These are phyloP conservation scores for Mya arenaria DNA, from an alignment of 1,140 invertebrate species.

Conservation along the genomic window DNA sequence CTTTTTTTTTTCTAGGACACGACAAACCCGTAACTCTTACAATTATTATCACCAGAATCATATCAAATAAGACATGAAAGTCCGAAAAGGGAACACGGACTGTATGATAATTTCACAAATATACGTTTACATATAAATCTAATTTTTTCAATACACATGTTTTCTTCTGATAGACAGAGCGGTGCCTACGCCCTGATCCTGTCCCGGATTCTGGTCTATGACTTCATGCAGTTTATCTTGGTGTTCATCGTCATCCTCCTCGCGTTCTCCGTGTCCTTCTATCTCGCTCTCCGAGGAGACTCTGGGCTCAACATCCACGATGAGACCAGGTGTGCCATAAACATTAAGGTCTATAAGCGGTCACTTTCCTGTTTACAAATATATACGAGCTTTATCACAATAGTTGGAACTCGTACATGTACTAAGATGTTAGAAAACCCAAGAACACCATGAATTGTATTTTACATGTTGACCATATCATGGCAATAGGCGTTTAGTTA, in stretches of 20 bases:
- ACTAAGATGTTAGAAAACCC: too few species aligned
- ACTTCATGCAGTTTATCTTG: constrained; percentile 69
- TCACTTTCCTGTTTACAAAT: too few species aligned
- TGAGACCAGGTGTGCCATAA: constrained; percentile 69
- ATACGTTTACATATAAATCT: too few species aligned
- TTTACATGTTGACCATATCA: too few species aligned
- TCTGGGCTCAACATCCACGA: constrained; percentile 52
- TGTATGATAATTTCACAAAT: too few species aligned
- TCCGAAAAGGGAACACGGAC: too few species aligned
- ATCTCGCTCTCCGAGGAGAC: constrained; percentile 67
- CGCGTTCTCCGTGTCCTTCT: constrained; percentile 69
- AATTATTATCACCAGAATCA: neutral
- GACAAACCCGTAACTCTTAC: neutral
- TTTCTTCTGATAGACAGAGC: constrained; percentile 64
- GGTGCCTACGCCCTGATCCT: constrained; percentile 72
- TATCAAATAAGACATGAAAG: neutral
- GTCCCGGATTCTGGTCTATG: constrained; percentile 63
- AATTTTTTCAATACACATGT: too few species aligned
- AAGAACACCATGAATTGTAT: too few species aligned
- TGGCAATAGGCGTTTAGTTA: too few species aligned
- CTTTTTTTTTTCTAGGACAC: neutral
- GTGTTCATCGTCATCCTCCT: constrained; percentile 69
- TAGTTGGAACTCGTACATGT: too few species aligned
- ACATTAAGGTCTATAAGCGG: too few species aligned
- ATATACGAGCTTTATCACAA: too few species aligned